phyloP scores from a whole-genome alignment of 2,113 vertebrate genomes.

The Xiphorhynchus elegans region DNA sequence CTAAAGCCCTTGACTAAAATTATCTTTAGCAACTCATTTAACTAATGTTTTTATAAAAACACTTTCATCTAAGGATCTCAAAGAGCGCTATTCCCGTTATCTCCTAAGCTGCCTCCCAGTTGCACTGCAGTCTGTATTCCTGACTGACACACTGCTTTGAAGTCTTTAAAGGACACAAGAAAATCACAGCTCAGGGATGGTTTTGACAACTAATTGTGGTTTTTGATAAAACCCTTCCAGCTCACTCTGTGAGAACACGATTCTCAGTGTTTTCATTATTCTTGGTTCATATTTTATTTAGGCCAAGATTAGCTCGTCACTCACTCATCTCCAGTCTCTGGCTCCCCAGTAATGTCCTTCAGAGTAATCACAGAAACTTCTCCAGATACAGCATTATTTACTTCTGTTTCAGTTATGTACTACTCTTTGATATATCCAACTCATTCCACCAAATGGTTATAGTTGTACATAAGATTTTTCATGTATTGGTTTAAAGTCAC shows the following conservation, averaged over 20 bases:
- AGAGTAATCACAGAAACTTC: neutral
- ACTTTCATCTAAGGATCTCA: neutral
- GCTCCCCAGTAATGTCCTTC: neutral
- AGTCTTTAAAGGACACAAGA: conserved; percentile 30
- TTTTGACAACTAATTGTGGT: conserved; percentile 35
- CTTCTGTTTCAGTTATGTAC: neutral
- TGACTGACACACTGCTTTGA: conserved; percentile 29
- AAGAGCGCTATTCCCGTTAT: neutral
- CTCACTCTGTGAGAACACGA: neutral
- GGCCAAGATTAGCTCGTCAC: neutral
- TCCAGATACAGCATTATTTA: neutral
- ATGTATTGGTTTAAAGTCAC: neutral
- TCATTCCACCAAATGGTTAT: neutral
- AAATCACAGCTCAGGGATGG: neutral
- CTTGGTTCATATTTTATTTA: conserved; percentile 52
- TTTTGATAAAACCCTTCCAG: conserved; percentile 25
- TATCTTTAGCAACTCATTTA: conserved; percentile 30
- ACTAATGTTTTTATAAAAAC: neutral
- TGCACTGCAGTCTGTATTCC: neutral
- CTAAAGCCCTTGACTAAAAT: neutral
- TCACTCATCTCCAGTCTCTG: neutral
- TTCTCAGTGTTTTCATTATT: neutral
- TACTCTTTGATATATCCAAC: neutral
- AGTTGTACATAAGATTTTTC: neutral
- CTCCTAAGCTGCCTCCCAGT: conserved; percentile 6